These are phyloP conservation scores for Agrilus planipennis DNA, from an alignment of 1,140 invertebrate genomes.

Conservation along the genomic window DNA sequence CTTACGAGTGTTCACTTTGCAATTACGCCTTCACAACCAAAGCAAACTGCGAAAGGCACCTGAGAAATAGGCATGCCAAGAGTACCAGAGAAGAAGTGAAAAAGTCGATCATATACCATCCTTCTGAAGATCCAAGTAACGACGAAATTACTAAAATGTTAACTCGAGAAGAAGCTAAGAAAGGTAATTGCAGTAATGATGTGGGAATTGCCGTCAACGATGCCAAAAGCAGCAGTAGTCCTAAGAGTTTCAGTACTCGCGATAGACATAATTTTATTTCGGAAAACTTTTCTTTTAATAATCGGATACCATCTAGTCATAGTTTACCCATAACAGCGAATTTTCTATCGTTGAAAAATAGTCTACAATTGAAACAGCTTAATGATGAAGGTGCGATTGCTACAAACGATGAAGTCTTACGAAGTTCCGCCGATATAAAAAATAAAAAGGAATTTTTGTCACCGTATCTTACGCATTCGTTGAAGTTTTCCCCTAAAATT, in stretches of 20 bases:
- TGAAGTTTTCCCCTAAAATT: conserved; percentile 9
- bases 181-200: no score
- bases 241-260: no score
- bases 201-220: no score
- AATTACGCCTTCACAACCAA: conserved; percentile 95
- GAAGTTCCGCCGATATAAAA: not conserved
- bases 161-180: conserved; percentile 39
- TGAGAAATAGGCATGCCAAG: conserved; percentile 81
- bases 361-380: no score
- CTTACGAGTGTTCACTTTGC: conserved; percentile 87
- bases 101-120: conserved; percentile 73
- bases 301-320: no score
- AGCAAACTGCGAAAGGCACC: conserved; percentile 78
- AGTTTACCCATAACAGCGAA: no score
- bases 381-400: no score
- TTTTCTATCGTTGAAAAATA: no score
- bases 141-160: conserved; percentile 48
- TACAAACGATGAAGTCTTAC: not conserved
- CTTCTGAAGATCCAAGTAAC: conserved; percentile 66
- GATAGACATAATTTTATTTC: no score
- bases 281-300: no score
- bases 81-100: conserved; percentile 75
- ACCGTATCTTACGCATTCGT: not conserved
- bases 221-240: no score
- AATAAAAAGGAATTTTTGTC: conserved; percentile 9